Base-by-base conservation (phyloP, 2,113 vertebrate genomes). In the Corythoichthys haematopterus region DNA sequence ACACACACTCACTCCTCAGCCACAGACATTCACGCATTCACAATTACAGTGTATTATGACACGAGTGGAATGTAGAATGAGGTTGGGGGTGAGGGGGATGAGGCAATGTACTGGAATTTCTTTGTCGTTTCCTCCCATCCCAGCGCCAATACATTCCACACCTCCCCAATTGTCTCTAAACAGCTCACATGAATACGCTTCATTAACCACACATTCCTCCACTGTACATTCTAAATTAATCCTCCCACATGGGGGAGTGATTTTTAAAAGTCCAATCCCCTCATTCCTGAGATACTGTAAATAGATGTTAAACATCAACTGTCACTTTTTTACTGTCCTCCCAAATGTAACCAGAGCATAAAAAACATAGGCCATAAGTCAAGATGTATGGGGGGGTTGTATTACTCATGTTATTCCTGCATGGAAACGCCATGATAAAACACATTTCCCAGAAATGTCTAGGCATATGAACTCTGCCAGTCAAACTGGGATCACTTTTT, bases 71-170 rank as follows among this genome's bases (percentile, higher is more conserved):
- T 88, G 86, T 79, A 59, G 78, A 60, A 74, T 80, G 28, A 2
- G 70, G 65, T 72, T 80, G 28, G 5, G 70, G 65, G 71, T 64
- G 53, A 20, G 59, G 72, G 64, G 57, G 66, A 60, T 59, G 70
- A 77, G 79, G 72, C 71, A 2, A 28, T 43, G 65, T 52, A 64
- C 71, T 70, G 88, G 86, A 84, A 87, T 83, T 85, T 84, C 80
- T 85, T 82, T 84, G 84, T 87, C 65, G 67, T 83, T 85, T 89
- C 83, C 86, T 89, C 79, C 68, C 51, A 5, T 78, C 69, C 75
- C 13, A 47, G 72, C 76, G 78, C 48, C 77, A 60, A 76, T 66
- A 79, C 80, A 87, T 85, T 82, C 87, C 80, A 15, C 68, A 61
- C 67, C 77, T 77, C 73, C 71, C 45, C 15, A 52, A 53, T 80